phyloP scores from a whole-genome alignment of 2,797 vertebrate species.

The Cossypha niveicapilla region DNA sequence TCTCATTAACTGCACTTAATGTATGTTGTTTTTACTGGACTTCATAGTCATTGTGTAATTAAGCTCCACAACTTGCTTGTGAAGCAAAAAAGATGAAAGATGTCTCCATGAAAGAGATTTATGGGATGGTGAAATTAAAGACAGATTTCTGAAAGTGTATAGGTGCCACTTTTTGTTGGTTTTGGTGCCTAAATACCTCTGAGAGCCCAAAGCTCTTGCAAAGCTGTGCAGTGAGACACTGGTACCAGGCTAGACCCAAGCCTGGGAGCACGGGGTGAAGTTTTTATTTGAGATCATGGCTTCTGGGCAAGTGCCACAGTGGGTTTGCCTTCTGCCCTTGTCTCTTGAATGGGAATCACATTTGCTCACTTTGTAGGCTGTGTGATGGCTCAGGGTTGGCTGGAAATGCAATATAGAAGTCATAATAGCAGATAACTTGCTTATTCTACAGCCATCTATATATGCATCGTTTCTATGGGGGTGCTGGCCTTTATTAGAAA shows the following conservation, averaged over 20 bases:
- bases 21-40: slow-evolving; percentile 41
- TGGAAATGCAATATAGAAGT: neutral
- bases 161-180: neutral
- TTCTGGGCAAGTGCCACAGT: neutral
- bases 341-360: neutral
- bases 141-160: neutral
- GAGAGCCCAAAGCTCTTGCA: neutral
- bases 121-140: slow-evolving; percentile 13
- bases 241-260: neutral
- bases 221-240: neutral
- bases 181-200: neutral
- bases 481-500: neutral
- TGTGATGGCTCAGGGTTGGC: neutral
- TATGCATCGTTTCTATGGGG: rapidly evolving
- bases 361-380: neutral
- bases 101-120: slow-evolving; percentile 33
- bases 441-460: neutral
- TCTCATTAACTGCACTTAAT: slow-evolving; percentile 50
- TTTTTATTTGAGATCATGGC: neutral
- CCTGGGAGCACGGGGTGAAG: neutral
- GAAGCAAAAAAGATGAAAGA: slow-evolving; percentile 56
- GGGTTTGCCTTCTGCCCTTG: neutral
- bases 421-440: neutral
- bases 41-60: slow-evolving; percentile 41
- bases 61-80: slow-evolving; percentile 33